Evolutionary conservation across 2,113 vertebrate genomes (phyloP).

Genomic region (Marmota monax): DNA sequence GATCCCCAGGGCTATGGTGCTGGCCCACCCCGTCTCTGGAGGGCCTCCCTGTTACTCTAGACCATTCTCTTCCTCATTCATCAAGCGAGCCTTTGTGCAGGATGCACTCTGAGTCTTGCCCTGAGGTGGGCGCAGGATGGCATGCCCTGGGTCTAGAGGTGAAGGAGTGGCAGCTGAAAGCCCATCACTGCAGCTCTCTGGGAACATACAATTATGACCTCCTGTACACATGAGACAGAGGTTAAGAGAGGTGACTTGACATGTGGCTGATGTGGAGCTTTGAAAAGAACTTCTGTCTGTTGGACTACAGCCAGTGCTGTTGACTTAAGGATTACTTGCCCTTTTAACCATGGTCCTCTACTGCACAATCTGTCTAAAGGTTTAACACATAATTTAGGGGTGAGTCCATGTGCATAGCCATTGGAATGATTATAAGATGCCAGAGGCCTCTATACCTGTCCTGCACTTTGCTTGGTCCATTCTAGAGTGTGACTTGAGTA

Average conservation of each 20-base stretch:
- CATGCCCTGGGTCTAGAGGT: too few relatives aligned
- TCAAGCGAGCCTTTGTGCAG: not conserved
- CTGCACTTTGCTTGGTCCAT: not conserved
- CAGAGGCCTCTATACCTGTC: not conserved
- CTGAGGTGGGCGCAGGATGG: not conserved
- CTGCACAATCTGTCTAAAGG: not conserved
- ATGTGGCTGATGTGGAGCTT: not conserved
- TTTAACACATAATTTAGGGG: not conserved
- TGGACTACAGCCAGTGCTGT: not conserved
- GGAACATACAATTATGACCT: not conserved
- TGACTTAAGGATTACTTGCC: not conserved
- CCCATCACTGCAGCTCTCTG: too few relatives aligned
- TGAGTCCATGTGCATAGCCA: not conserved
- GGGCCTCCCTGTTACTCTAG: not conserved
- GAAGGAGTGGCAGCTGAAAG: not conserved
- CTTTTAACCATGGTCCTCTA: not conserved
- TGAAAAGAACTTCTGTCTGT: not conserved
- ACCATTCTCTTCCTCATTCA: not conserved
- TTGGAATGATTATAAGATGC: not conserved
- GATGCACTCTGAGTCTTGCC: not conserved
- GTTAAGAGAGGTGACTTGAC: not conserved
- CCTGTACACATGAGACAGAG: not conserved
- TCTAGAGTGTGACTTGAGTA: not conserved
- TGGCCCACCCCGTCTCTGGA: not conserved
- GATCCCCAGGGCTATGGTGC: accelerated